Percentiles rank a stretch among this genome's conserved stretches.
Evolutionary conservation across 2,888 invertebrate genomes (phyloP).

Genomic region (Patella depressa): DNA sequence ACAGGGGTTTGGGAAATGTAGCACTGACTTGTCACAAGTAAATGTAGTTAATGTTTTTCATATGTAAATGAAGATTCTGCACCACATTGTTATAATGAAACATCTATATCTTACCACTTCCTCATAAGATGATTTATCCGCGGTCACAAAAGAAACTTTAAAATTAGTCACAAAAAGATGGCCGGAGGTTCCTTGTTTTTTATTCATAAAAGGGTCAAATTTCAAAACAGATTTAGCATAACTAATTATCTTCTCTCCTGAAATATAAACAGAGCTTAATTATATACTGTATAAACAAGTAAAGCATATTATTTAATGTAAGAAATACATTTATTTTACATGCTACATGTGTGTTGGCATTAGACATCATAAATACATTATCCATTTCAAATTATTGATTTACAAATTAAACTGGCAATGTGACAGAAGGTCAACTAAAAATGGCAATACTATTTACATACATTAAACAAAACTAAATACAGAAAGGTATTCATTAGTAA

Average conservation of each 20-base stretch:
- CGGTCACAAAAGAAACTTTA: constrained; percentile 88
- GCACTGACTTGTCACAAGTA: too few species aligned
- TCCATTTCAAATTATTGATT: neutral
- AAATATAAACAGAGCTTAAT: constrained; percentile 50
- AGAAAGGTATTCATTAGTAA: too few species aligned
- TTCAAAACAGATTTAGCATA: constrained; percentile 86
- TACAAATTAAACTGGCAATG: neutral
- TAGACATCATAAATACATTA: neutral
- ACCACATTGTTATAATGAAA: too few species aligned
- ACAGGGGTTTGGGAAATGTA: too few species aligned
- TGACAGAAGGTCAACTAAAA: too few species aligned
- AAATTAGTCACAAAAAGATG: constrained; percentile 92
- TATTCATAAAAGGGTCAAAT: constrained; percentile 85
- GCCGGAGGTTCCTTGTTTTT: constrained; percentile 85
- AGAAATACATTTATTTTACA: neutral
- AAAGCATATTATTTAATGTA: constrained; percentile 6
- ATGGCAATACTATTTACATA: too few species aligned
- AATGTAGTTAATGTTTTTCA: too few species aligned
- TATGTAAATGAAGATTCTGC: too few species aligned
- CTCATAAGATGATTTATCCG: constrained; percentile 71
- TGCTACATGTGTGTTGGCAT: neutral
- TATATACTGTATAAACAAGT: neutral
- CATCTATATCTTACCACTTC: neutral
- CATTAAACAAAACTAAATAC: too few species aligned
- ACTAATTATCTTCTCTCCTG: constrained; percentile 86